phyloP scores from a whole-genome alignment of 2,113 vertebrate species.

The Pseudolaguvia tuberculata region DNA sequence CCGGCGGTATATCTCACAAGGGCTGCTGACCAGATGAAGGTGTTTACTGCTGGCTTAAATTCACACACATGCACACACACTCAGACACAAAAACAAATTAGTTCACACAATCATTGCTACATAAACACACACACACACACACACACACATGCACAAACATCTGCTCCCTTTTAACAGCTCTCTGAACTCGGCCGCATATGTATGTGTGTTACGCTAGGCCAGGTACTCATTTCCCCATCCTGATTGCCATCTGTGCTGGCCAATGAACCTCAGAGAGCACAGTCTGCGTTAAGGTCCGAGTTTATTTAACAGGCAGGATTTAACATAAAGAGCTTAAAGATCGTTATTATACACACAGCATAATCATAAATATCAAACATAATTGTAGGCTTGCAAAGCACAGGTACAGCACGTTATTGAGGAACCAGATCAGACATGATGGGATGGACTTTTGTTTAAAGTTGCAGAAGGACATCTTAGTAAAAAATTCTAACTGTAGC shows the following conservation, averaged over 20 bases:
- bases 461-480: too few relatives aligned
- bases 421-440: background rate
- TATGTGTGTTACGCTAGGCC: slow-evolving; percentile 13
- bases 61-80: slow-evolving; percentile 33
- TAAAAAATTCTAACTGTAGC: too few relatives aligned
- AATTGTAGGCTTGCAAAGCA: background rate
- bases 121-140: slow-evolving; percentile 12
- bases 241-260: slow-evolving; percentile 38
- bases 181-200: slow-evolving; percentile 41
- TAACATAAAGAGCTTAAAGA: slow-evolving; percentile 1
- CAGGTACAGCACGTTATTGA: background rate
- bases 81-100: slow-evolving; percentile 14
- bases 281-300: slow-evolving; percentile 30
- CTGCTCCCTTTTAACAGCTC: slow-evolving; percentile 23
- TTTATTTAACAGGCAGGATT: slow-evolving; percentile 20
- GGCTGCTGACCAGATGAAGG: slow-evolving; percentile 46
- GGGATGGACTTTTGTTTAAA: background rate
- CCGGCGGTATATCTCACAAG: slow-evolving; percentile 37
- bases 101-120: slow-evolving; percentile 15
- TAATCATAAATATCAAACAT: background rate
- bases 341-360: slow-evolving; percentile 12
- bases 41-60: slow-evolving; percentile 35
- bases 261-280: slow-evolving; percentile 30
- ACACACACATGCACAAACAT: slow-evolving; percentile 21
- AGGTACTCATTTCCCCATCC: slow-evolving; percentile 13